A percentile compares a stretch with the other conserved stretches of the same genome.
These are phyloP conservation scores for Myiopsitta monachus DNA, from an alignment of 2,113 vertebrate species.

Conservation along the genomic window DNA sequence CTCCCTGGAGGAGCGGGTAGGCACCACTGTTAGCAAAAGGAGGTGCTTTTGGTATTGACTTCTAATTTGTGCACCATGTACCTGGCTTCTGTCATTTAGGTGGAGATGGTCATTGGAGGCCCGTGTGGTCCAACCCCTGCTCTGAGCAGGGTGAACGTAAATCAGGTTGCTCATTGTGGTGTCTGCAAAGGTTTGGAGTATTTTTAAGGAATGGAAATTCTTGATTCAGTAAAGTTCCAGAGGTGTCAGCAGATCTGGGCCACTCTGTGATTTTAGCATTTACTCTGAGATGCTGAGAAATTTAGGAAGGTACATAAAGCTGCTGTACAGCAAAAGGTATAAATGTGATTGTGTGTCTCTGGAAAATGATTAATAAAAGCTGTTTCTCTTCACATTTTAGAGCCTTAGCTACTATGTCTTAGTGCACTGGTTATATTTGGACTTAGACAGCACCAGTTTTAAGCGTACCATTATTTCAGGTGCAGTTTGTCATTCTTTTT, in stretches of 20 bases:
- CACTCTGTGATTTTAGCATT: background rate
- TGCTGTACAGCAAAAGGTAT: background rate
- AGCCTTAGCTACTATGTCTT: background rate
- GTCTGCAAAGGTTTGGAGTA: background rate
- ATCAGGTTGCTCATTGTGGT: rapidly evolving
- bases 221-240: background rate
- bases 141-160: background rate
- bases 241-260: background rate
- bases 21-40: background rate
- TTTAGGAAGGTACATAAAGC: background rate
- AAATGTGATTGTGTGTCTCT: background rate
- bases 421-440: background rate
- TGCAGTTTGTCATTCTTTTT: background rate
- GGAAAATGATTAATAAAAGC: background rate
- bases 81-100: background rate
- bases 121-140: background rate
- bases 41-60: background rate
- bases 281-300: background rate
- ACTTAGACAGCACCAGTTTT: background rate
- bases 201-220: background rate
- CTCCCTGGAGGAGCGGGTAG: background rate
- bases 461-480: background rate
- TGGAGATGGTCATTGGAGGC: background rate
- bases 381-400: background rate
- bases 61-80: background rate